Conservation (phyloP, 2,797 vertebrate species). For the Poecilia gillii region DNA sequence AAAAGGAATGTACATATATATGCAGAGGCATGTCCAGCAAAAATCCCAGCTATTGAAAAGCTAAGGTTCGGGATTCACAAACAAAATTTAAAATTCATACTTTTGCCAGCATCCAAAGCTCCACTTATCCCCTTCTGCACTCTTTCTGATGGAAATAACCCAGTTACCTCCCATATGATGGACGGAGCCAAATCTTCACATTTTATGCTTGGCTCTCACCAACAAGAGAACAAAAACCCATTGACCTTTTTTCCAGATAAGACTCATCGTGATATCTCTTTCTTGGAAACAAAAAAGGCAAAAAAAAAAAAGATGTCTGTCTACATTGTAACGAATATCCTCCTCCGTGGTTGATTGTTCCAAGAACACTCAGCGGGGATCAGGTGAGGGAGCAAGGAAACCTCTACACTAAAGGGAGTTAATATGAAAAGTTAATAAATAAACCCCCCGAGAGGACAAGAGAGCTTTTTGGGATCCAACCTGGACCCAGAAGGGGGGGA, state of each 20-base stretch:
- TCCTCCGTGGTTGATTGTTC: conserved; percentile 61
- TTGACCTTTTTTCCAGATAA: conserved; percentile 62
- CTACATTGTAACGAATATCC: conserved; percentile 70
- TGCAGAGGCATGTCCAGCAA: conserved; percentile 1
- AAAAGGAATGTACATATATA: conserved; percentile 9
- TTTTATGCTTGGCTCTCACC: conserved; percentile 29
- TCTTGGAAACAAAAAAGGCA: conserved; percentile 17
- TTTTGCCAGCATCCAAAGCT: conserved; percentile 5
- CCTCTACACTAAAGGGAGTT: conserved; percentile 49
- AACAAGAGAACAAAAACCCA: conserved; percentile 37
- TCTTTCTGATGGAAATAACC: conserved; percentile 29
- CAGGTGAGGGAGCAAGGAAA: conserved; percentile 60
- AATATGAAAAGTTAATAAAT: conserved; percentile 74
- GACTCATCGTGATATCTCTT: conserved; percentile 51
- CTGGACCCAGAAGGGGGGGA: conserved; percentile 38
- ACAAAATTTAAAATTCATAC: background rate
- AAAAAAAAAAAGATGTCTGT: conserved; percentile 32
- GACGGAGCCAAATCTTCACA: conserved; percentile 16
- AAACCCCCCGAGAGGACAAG: conserved; percentile 19
- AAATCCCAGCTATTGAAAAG: background rate
- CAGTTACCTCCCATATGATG: conserved; percentile 14
- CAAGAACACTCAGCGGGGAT: conserved; percentile 62
- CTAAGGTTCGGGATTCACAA: no score
- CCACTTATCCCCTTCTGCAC: background rate
- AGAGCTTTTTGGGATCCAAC: conserved; percentile 55